Evolutionary conservation across 2,888 invertebrate species (phyloP).

Genomic region (Chaetoderma sp.): DNA sequence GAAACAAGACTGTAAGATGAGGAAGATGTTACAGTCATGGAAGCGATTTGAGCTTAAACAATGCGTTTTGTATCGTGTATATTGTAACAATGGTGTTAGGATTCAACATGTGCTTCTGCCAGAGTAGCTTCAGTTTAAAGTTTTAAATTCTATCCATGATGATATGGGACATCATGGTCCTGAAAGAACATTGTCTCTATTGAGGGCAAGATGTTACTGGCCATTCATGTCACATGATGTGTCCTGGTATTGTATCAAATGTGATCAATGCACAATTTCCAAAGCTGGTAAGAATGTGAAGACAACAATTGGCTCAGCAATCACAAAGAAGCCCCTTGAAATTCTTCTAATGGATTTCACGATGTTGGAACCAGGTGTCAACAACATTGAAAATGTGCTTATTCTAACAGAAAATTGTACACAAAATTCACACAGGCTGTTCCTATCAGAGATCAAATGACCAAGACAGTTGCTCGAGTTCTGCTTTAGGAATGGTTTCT

Average conservation of each 20-base stretch:
- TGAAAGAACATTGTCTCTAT: background rate
- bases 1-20: too few species aligned
- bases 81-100: too few species aligned
- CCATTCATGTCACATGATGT: background rate
- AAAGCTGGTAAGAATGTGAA: background rate
- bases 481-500: constrained; percentile 39
- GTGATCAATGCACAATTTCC: background rate
- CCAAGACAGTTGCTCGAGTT: constrained; percentile 33
- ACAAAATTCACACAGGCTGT: constrained; percentile 39
- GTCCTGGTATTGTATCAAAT: background rate
- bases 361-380: background rate
- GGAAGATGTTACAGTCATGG: too few species aligned
- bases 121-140: too few species aligned
- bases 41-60: too few species aligned
- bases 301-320: background rate
- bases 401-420: too few species aligned
- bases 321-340: background rate
- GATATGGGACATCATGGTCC: background rate
- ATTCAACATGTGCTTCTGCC: too few species aligned
- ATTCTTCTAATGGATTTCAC: background rate
- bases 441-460: constrained; percentile 37
- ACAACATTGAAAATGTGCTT: constrained; percentile 6
- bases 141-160: too few species aligned
- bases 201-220: background rate
- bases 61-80: too few species aligned